phyloP scores from a whole-genome alignment of 1,140 invertebrate species.

The Gerris buenoi region DNA sequence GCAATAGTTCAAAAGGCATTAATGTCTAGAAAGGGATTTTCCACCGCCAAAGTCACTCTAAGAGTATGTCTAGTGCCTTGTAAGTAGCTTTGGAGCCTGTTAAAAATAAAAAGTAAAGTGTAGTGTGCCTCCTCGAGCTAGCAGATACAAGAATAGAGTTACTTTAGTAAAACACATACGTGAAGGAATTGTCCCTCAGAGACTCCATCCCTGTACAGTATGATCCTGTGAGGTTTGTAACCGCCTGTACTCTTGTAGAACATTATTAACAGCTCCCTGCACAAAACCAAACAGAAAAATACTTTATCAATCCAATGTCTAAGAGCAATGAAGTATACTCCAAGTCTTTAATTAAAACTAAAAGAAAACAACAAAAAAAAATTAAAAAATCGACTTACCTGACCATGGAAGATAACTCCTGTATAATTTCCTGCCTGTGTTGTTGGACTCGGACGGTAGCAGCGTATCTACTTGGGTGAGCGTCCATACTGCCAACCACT shows the following conservation, averaged over 20 bases:
- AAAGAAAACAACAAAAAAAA: background rate
- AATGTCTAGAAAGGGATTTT: background rate
- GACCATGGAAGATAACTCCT: conserved; percentile 97
- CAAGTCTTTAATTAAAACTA: conserved; percentile 3
- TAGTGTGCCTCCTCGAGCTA: background rate
- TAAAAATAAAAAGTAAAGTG: too few relatives aligned
- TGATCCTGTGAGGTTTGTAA: conserved; percentile 91
- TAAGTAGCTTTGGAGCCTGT: too few relatives aligned
- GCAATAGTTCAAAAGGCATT: background rate
- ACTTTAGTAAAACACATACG: conserved; percentile 28
- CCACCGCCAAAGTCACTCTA: too few relatives aligned
- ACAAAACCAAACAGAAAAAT: conserved; percentile 24
- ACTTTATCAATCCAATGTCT: background rate
- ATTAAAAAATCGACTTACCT: too few relatives aligned
- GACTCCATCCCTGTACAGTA: conserved; percentile 92
- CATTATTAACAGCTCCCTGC: conserved; percentile 74
- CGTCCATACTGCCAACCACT: conserved; percentile 98
- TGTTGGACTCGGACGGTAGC: conserved; percentile 97
- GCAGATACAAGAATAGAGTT: conserved; percentile 7
- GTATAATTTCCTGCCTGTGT: conserved; percentile 96
- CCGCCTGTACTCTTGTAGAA: conserved; percentile 92
- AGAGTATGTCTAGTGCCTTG: too few relatives aligned
- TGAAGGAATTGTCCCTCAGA: conserved; percentile 74
- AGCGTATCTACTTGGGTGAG: conserved; percentile 95
- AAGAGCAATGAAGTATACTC: background rate